These are phyloP conservation scores for Halcyon malimbica DNA, from an alignment of 2,113 vertebrate species.

Conservation along the genomic window DNA sequence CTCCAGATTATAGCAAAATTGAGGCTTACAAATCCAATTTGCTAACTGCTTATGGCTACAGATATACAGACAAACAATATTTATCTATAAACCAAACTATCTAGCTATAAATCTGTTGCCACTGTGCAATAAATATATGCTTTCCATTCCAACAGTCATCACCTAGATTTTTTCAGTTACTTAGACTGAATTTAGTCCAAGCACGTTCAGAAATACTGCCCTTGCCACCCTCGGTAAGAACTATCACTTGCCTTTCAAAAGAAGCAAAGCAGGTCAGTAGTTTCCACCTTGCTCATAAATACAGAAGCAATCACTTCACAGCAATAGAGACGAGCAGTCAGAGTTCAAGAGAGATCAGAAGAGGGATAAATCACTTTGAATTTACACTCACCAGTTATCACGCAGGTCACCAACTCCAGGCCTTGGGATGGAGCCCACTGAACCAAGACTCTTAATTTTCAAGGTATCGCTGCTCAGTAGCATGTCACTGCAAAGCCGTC, in stretches of 20 bases:
- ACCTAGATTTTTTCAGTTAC: not conserved
- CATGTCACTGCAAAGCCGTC: rapidly evolving
- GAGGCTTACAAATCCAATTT: not conserved
- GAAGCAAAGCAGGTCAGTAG: not conserved
- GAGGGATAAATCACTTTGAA: not conserved
- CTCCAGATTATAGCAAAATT: constrained; percentile 6
- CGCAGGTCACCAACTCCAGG: not conserved
- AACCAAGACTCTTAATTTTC: not conserved
- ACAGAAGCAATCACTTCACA: not conserved
- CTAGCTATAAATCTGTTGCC: not conserved
- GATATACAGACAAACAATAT: not conserved
- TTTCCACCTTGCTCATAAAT: not conserved
- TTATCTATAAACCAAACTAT: not conserved
- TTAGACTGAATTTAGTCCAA: not conserved
- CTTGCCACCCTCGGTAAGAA: not conserved
- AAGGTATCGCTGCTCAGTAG: rapidly evolving
- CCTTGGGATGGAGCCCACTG: not conserved
- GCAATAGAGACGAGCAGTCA: not conserved
- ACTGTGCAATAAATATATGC: not conserved
- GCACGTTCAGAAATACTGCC: not conserved
- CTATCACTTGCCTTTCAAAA: not conserved
- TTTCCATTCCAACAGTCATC: not conserved
- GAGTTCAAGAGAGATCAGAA: not conserved
- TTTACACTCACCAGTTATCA: not conserved
- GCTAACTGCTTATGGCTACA: not conserved